Base-by-base conservation (phyloP, 2,797 vertebrate species). In the Nannoperca obscura region DNA sequence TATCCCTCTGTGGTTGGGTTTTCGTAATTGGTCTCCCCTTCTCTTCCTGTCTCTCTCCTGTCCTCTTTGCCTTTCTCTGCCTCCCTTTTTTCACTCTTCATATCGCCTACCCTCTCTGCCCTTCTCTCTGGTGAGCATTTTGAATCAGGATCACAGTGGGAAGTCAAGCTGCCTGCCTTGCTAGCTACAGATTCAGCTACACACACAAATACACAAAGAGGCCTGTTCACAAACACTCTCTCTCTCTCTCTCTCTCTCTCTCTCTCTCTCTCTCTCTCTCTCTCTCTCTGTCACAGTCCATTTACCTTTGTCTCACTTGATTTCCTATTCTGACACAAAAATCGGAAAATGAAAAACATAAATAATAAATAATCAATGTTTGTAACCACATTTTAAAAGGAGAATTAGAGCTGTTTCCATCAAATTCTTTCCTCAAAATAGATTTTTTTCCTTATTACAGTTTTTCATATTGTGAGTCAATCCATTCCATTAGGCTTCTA, bases 111-210 rank as follows among this genome's bases (percentile, higher is more conserved):
- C 62, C 69, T 66, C 64, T 52, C 55, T 55, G 13, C 68, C 64
- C 64, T 24, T 59, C 78, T 77, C 80, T 83, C 77, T 76, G 73
- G 57, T 90, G 82, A 83, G 82, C 84, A 74, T 85, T 92, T 92
- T 87, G 83, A 92, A 89, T 92, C 86, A 91, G 87, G 78, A 90
- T 91, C 90, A 76, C 86, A 87, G 91, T 80, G 52, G 88, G 89
- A 78, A 86, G 73, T 83, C 82, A 60, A 80, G 72, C 79, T 72
- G 78, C 79, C 73, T 83, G 80, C 74, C 77, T 81, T 8, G 55
- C 61, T 53, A 40, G 71, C 70, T 53, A 30, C 77, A 86, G 62
- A 81, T 74, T 80, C 66, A 58, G 49, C 50, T 30, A 8, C 63
- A 71, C 57, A 47, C 69, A 47, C 68, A 42, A 22, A 52, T 24